Base-by-base conservation (phyloP, 2,888 invertebrate genomes). In the Lottia scabra region DNA sequence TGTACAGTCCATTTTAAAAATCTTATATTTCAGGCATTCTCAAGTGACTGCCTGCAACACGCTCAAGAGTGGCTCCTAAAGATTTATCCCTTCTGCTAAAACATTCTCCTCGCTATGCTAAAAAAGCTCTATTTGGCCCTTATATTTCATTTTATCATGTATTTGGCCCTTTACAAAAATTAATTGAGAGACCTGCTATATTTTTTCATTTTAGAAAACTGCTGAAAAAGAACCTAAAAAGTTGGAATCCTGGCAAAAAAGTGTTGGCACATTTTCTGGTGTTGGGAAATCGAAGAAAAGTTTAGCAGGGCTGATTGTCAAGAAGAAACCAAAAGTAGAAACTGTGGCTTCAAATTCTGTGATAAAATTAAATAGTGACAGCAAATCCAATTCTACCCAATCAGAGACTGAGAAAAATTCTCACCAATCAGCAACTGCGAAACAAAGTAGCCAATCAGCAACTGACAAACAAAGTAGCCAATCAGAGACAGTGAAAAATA, bases 261-360 rank as follows among this genome's bases (percentile, higher is more conserved):
- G 84, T 80, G 81, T 85, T 13, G 85, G 84, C 1, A 70, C 80
- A 19, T 74, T 85, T 44, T 79, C 82, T 10, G 56, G 56, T 23
- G 23, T 56, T 56, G 23, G 23, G 10, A 19, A 56, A 56, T 80
- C 74, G 8, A 84, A 82, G 65, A 70, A 75, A 1, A 75, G 76
- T 62, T 75, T 85, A 23, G 74, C 78, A 65, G 78, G 80, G n/a
- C 77, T 85, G 4, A 84, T 85, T 27, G 82, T 80, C 44, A 83
- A 77, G 74, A 85, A 84, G 65, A n/a, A 65, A 1, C 6, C 67
- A 16, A 23, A 16, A 69, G 23, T 45, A 6, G 56, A 69, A 38
- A 68, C 63, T 15, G 23, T 15, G 13, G 43, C 30, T 38, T 8
- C 19, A 70, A 38, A 63, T 13, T 63, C 48, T 43, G 27, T 27